Conservation (phyloP, 1,140 invertebrate genomes). For the Lasioglossum albipes region DNA sequence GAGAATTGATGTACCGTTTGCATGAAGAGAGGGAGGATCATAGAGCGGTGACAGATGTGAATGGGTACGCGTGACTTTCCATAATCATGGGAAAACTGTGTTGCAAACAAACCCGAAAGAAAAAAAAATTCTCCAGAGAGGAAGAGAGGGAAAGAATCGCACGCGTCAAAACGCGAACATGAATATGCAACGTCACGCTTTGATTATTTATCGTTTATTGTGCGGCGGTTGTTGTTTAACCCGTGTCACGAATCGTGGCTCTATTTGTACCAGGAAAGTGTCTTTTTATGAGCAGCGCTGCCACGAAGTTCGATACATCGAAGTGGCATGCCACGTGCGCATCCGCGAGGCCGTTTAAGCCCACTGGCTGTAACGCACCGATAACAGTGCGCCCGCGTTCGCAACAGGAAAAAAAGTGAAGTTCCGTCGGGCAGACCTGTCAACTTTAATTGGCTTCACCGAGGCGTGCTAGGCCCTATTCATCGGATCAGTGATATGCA, state of each 20-base stretch:
- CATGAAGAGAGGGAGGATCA: conserved; percentile 2
- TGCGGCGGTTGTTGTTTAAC: conserved; percentile 32
- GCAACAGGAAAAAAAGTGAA: conserved; percentile 28
- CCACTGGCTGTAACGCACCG: conserved; percentile 53
- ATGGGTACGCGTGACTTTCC: conserved; percentile 55
- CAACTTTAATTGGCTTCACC: conserved; percentile 74
- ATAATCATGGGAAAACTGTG: conserved; percentile 51
- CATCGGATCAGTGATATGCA: conserved; percentile 74
- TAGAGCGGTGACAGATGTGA: conserved; percentile 12
- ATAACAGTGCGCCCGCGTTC: conserved; percentile 51
- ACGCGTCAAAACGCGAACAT: conserved; percentile 39
- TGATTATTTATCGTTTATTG: conserved; percentile 52
- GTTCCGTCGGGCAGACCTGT: conserved; percentile 63
- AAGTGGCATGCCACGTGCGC: conserved; percentile 38
- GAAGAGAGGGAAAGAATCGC: not conserved
- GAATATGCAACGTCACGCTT: conserved; percentile 55
- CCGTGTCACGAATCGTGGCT: conserved; percentile 22
- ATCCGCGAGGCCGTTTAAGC: conserved; percentile 47
- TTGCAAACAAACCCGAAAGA: not conserved
- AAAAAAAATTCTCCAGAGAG: no score
- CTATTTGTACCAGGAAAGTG: conserved; percentile 45
- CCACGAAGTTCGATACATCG: conserved; percentile 43
- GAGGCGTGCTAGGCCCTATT: conserved; percentile 68
- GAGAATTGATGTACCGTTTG: conserved; percentile 20
- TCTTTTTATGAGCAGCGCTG: conserved; percentile 33